phyloP scores from a whole-genome alignment of 2,888 invertebrate species.

The Amorpha juglandis region DNA sequence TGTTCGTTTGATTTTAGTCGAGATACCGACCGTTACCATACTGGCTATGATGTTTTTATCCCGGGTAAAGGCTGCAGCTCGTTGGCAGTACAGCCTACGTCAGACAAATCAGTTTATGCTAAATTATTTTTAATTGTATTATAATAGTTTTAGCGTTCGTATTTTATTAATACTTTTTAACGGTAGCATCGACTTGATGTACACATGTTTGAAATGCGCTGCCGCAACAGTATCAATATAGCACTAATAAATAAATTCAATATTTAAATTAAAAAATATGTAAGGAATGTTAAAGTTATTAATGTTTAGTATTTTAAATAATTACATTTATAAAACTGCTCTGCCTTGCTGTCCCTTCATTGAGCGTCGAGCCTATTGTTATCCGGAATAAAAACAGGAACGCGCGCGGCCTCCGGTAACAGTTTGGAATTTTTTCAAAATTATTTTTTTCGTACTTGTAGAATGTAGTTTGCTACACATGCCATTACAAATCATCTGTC shows the following conservation, averaged over 20 bases:
- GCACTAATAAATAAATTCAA: too few species aligned
- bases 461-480: conserved; percentile 21
- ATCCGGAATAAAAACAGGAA: background rate
- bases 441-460: conserved; percentile 10
- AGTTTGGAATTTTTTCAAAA: conserved; percentile 3
- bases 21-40: too few species aligned
- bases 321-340: too few species aligned
- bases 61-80: background rate
- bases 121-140: background rate
- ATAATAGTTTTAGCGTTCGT: background rate
- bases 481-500: background rate
- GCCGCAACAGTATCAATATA: too few species aligned
- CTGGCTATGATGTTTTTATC: background rate
- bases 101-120: background rate
- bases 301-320: too few species aligned
- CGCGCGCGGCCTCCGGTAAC: background rate
- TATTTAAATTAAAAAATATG: too few species aligned
- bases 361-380: too few species aligned
- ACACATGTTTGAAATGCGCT: too few species aligned
- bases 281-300: too few species aligned
- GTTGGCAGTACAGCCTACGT: background rate
- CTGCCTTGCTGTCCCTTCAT: too few species aligned
- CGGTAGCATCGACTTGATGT: too few species aligned
- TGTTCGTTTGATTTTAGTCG: background rate
- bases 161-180: background rate